A percentile compares a stretch with the other conserved stretches of the same genome.
phyloP scores from a whole-genome alignment of 2,797 vertebrate species.

The Micropoecilia bifurca region DNA sequence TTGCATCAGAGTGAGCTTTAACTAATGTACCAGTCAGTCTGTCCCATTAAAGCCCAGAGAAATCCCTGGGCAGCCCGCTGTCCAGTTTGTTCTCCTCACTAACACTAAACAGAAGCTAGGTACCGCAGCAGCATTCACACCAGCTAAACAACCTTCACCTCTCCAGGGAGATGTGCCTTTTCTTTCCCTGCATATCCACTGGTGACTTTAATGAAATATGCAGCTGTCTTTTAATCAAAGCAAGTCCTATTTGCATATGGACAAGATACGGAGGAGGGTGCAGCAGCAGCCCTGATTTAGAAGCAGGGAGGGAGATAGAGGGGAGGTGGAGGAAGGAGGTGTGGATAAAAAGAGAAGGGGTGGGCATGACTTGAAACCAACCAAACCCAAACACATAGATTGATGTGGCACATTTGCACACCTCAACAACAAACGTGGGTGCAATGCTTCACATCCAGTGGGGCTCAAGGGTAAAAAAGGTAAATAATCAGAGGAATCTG shows the following conservation, averaged over 20 bases:
- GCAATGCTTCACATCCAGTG: conserved; percentile 39
- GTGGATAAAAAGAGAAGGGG: conserved; percentile 34
- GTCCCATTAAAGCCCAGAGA: conserved; percentile 69
- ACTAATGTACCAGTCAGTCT: conserved; percentile 66
- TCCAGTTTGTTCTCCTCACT: conserved; percentile 65
- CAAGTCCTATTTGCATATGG: conserved; percentile 73
- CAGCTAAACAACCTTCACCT: conserved; percentile 64
- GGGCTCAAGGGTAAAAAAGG: conserved; percentile 48
- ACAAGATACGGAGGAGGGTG: conserved; percentile 26
- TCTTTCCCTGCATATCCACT: conserved; percentile 45
- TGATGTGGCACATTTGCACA: conserved; percentile 69
- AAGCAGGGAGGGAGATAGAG: conserved; percentile 38
- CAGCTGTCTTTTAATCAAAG: conserved; percentile 80
- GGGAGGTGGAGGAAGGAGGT: conserved; percentile 26
- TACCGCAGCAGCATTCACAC: conserved; percentile 56
- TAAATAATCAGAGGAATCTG: neutral
- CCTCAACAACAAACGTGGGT: conserved; percentile 62
- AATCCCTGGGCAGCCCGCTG: conserved; percentile 68
- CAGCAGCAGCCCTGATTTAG: conserved; percentile 40
- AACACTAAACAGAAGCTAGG: conserved; percentile 63
- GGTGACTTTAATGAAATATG: conserved; percentile 76
- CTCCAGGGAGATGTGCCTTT: conserved; percentile 60
- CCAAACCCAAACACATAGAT: conserved; percentile 68
- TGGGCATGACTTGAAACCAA: conserved; percentile 51
- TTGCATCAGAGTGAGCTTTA: conserved; percentile 57